Evolutionary conservation across 2,113 vertebrate species (phyloP), one percentile per base, ranked within the genome.

Genomic region (Malurus elegans): DNA sequence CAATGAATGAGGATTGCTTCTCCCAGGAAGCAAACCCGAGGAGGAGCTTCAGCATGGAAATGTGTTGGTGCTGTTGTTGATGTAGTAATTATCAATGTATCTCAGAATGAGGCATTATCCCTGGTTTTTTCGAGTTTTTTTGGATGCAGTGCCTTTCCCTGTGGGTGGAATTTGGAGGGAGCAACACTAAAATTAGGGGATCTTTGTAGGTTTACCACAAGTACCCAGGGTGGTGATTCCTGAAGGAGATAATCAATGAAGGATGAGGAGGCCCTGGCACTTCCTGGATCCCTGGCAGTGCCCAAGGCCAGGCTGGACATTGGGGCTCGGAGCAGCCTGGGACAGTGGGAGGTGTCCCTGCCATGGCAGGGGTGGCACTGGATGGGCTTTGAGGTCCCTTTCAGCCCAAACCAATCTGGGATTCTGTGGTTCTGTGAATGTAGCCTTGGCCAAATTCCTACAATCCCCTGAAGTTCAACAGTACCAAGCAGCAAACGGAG

Each of bases 81-180:
- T 9, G 1, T 14, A 15, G 66, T 10, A 18, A 20, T 88, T 76
- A 53, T 44, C 56, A 23, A 36, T n/a, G 40, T 4, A 4, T 47
- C 24, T n/a, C 50, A 17, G 31, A 31, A 6, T 60, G n/a, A 45
- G 10, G 8, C 4, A 2, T 76, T 51, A 36, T 50, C 53, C 65
- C 9, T 2, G 1, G 2, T 38, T 58, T 18, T 45, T 57, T 28
- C 56, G 4, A 2, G 0, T 1, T 60, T 66, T 38, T 50, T 75
- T 34, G 60, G 34, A 23, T 31, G 44, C 20, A 9, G 24, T 1
- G 4, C 31, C n/a, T 53, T 53, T 54, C 28, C 62, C 28, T 48
- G 5, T 0, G 1, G 8, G 18, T 45, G 28, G 53, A 72, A 62
- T 29, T 17, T 7, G 1, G 18, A 75, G 34, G 19, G 25, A 25